Conservation (phyloP, 1,140 invertebrate species). For the Probaryconus sp. region DNA sequence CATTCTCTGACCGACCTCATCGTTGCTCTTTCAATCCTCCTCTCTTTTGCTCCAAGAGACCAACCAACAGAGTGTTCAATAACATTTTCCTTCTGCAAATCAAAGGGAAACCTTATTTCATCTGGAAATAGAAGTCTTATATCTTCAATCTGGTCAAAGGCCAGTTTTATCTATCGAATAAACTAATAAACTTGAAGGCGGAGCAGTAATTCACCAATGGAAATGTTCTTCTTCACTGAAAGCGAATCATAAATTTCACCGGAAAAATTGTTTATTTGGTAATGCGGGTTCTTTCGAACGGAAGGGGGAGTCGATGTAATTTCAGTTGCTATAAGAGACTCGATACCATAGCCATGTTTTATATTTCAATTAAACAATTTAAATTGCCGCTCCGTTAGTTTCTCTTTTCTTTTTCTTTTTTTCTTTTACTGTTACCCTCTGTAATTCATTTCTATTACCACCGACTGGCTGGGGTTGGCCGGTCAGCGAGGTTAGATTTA, state of each 20-base stretch:
- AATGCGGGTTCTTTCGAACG: no score
- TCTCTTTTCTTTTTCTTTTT: constrained; percentile 42
- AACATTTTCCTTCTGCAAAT: constrained; percentile 71
- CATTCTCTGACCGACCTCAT: constrained; percentile 12
- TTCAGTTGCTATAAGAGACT: no score
- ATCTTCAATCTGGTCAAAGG: constrained; percentile 12
- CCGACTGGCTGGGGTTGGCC: constrained; percentile 64
- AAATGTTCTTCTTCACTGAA: no score
- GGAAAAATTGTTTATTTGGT: no score
- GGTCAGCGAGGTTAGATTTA: constrained; percentile 73
- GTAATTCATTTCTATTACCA: constrained; percentile 77
- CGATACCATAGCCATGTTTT: constrained; percentile 1
- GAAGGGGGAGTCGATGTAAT: no score
- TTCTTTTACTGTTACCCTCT: constrained; percentile 12
- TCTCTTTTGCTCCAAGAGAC: constrained; percentile 24
- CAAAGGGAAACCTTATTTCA: constrained; percentile 53
- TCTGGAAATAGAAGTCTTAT: constrained; percentile 27
- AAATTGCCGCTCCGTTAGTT: background rate
- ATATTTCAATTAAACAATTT: constrained; percentile 31
- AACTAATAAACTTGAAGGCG: background rate
- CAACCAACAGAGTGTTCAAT: constrained; percentile 72
- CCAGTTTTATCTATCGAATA: constrained; percentile 7
- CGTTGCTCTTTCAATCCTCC: constrained; percentile 34
- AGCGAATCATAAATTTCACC: no score
- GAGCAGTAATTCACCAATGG: no score